These are phyloP conservation scores for Pogonus chalceus DNA, from an alignment of 1,140 invertebrate species.

Conservation along the genomic window DNA sequence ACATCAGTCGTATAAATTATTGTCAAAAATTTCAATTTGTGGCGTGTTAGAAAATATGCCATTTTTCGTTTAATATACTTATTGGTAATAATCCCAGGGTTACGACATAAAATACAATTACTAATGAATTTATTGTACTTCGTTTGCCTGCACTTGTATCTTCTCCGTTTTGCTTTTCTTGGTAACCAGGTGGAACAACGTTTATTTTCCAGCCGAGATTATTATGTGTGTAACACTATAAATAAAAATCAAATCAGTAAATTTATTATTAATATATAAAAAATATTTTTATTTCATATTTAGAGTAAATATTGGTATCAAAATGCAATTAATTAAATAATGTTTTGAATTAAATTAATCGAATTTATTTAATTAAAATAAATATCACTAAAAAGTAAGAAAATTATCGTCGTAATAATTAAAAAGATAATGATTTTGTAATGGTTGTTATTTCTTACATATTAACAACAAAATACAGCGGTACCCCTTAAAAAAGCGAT, in stretches of 20 bases:
- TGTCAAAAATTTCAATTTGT: constrained; percentile 2
- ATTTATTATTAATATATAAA: too few relatives aligned
- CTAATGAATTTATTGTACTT: neutral
- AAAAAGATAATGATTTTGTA: too few relatives aligned
- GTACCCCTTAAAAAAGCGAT: too few relatives aligned
- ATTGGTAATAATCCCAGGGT: neutral
- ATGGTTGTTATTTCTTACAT: too few relatives aligned
- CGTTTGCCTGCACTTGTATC: neutral
- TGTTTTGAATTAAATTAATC: too few relatives aligned
- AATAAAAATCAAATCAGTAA: constrained; percentile 21
- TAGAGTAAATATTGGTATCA: too few relatives aligned
- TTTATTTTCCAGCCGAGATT: constrained; percentile 91
- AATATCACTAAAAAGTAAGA: too few relatives aligned
- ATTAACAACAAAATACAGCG: too few relatives aligned
- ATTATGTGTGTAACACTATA: constrained; percentile 83
- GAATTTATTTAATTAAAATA: too few relatives aligned
- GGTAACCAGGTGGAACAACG: constrained; percentile 61
- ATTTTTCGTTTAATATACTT: neutral
- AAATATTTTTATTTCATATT: too few relatives aligned
- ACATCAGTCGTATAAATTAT: constrained; percentile 9
- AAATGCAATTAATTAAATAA: too few relatives aligned
- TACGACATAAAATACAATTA: neutral
- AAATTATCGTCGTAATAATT: too few relatives aligned
- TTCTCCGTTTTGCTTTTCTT: constrained; percentile 10
- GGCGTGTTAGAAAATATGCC: neutral